These are phyloP conservation scores for Otolemur crassicaudatus DNA, from an alignment of 2,797 vertebrate genomes.

Conservation along the genomic window DNA sequence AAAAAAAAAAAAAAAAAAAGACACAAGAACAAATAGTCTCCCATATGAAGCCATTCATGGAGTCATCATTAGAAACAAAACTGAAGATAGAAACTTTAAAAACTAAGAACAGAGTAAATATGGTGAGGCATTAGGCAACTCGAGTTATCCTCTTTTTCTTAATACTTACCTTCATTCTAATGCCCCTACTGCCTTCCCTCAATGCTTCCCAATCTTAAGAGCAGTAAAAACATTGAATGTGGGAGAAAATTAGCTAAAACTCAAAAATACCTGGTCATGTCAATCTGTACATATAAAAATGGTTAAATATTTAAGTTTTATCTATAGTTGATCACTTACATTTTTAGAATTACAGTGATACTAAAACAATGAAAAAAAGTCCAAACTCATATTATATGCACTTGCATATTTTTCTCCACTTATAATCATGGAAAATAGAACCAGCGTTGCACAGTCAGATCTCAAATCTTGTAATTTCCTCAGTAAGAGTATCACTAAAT, in stretches of 20 bases:
- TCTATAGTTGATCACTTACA: background rate
- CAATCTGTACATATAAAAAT: background rate
- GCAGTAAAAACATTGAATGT: background rate
- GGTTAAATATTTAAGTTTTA: background rate
- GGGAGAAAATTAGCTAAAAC: background rate
- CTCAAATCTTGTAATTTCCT: background rate
- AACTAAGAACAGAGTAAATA: background rate
- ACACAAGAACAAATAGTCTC: background rate
- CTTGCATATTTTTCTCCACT: background rate
- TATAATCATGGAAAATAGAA: background rate
- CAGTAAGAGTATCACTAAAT: background rate
- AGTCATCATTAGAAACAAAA: background rate
- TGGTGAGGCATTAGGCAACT: background rate
- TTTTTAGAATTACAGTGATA: background rate
- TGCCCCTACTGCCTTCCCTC: background rate
- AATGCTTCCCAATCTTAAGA: background rate
- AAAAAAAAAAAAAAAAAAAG: too few species aligned
- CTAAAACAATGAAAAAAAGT: background rate
- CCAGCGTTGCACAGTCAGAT: background rate
- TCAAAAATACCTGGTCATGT: background rate
- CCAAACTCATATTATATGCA: background rate
- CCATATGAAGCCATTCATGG: background rate
- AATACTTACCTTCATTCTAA: background rate
- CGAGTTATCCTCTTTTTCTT: background rate
- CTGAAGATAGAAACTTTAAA: background rate